Base-by-base conservation (phyloP, 2,888 invertebrate genomes). In the Cosmopolites sordidus region DNA sequence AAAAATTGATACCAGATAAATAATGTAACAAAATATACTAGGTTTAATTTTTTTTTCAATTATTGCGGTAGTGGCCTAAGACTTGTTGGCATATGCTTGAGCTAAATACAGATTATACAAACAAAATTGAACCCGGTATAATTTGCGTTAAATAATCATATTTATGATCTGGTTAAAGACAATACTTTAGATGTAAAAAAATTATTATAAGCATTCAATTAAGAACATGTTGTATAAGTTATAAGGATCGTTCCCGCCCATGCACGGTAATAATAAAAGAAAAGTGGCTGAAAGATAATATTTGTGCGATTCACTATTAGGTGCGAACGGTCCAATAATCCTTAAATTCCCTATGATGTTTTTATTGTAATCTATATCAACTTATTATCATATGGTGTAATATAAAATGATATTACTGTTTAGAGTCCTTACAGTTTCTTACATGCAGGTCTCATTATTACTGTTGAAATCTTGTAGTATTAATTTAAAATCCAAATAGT, bases 131-230 rank as follows among this genome's bases (percentile, higher is more conserved):
- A 42, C 56, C 52, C 46, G 42, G 52, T 50, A 43, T 53, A 46
- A 27, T 52, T 53, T 49, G 49, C 44, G 18, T 39, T 22, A 46
- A 43, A 53, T 14, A 22, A 3, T 30, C 29, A 15, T 30, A 56
- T 18, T 16, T 37, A 50, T 53, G 65, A 66, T 72, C 73, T 74
- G 73, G 73, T 73, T 73, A 69, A 71, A 69, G 74, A 74, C 74
- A 74, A 74, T 74, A 74, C 73, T 69, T 73, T 73, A 73, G 72
- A 70, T 70, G 68, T 73, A 71, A 71, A 66, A 22, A 67, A 64
- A 60, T 66, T 68, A 63, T 64, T 39, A 64, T 67, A 68, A 67
- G 66, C 65, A 69, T 60, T 60, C 65, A 65, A 64, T 64, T 70
- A 69, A 71, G 67, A 64, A 68, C 68, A 69, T 69, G 68, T 70